phyloP scores from a whole-genome alignment of 2,113 vertebrate genomes.

The Calyptomena viridis region DNA sequence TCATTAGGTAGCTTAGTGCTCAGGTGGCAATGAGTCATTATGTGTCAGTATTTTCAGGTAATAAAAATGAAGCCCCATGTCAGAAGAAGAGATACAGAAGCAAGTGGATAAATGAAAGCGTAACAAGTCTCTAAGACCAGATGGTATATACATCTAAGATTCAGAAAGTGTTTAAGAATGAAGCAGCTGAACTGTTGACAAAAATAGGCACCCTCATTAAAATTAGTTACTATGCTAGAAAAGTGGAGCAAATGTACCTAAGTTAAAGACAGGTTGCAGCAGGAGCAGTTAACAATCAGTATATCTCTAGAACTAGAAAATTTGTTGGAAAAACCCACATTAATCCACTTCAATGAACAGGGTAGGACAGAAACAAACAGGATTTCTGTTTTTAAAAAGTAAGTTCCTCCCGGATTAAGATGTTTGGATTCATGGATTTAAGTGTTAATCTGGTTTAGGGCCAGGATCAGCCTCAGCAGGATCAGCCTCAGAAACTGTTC shows the following conservation, averaged over 20 bases:
- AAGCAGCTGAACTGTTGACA: conserved; percentile 38
- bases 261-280: not conserved
- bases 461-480: not conserved
- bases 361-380: not conserved
- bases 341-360: not conserved
- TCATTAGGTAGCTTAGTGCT: not conserved
- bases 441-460: not conserved
- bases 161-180: conserved; percentile 57
- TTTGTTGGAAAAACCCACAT: not conserved
- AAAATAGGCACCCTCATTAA: conserved; percentile 44
- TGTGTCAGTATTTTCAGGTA: conserved; percentile 6
- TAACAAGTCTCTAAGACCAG: conserved; percentile 49
- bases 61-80: not conserved
- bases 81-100: conserved; percentile 34
- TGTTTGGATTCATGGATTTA: not conserved
- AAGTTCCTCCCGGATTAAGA: not conserved
- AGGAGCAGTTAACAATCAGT: not conserved
- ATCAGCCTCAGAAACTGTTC: not conserved
- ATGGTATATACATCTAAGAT: conserved; percentile 42
- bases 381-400: not conserved
- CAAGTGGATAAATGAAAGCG: conserved; percentile 54
- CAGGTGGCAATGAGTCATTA: not conserved
- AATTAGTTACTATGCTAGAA: conserved; percentile 54
- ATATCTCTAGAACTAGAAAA: not conserved
- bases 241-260: conserved; percentile 47